Evolutionary conservation across 2,113 vertebrate genomes (phyloP).

Genomic region (Donacobius atricapilla): DNA sequence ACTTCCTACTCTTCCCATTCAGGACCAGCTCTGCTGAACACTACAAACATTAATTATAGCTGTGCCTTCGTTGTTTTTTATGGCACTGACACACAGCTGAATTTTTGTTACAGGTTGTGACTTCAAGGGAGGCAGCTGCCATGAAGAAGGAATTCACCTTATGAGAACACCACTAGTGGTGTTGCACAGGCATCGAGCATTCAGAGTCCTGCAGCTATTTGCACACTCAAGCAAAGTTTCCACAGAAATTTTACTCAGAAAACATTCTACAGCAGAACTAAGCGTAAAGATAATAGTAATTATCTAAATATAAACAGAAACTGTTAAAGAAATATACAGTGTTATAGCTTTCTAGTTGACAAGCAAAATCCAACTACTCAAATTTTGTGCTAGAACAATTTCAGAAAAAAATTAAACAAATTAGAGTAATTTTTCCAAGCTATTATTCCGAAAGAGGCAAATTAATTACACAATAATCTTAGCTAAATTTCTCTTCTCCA

Average conservation of each 20-base stretch:
- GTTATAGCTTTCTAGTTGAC: slow-evolving; percentile 47
- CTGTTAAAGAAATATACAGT: slow-evolving; percentile 31
- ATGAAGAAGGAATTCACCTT: neutral
- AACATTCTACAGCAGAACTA: neutral
- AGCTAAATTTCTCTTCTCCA: slow-evolving; percentile 40
- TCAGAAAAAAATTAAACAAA: slow-evolving; percentile 48
- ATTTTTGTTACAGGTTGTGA: neutral
- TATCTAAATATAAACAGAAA: slow-evolving; percentile 50
- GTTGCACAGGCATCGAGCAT: neutral
- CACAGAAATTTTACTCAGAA: neutral
- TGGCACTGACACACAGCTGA: neutral
- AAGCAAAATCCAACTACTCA: slow-evolving; percentile 52
- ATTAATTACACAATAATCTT: slow-evolving; percentile 45
- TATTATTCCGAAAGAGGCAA: slow-evolving; percentile 28
- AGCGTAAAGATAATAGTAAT: neutral
- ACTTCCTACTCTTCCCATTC: neutral
- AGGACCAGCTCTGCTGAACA: neutral
- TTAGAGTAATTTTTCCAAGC: slow-evolving; percentile 52
- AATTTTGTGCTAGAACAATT: slow-evolving; percentile 48
- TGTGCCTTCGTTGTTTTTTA: neutral
- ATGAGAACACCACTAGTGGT: neutral
- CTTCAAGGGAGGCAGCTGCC: neutral
- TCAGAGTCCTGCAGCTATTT: slow-evolving; percentile 19
- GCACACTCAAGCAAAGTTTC: neutral
- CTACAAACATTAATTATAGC: neutral